Base-by-base conservation (phyloP, 2,888 invertebrate genomes). In the Cephonodes hylas region DNA sequence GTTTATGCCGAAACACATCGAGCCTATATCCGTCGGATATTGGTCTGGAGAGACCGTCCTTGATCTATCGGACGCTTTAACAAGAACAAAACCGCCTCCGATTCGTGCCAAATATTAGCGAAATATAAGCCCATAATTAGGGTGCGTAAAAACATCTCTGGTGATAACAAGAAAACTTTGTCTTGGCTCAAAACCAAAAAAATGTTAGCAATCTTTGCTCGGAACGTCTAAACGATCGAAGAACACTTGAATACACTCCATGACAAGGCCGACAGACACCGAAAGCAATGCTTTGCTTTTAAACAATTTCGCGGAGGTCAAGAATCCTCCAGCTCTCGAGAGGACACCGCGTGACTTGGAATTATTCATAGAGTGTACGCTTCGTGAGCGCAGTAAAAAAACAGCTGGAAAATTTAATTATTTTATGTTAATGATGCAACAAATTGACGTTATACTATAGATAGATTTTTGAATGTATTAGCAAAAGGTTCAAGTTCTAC, bases 21-120 rank as follows among this genome's bases (percentile, higher is more conserved):
- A 69, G 66, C 69, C 70, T 73, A 75, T 74, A 78, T 75, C 77
- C 73, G 73, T 68, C 79, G 81, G 82, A 84, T 86, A 85, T 86
- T 80, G 79, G 79, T 73, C 74, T 65, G 71, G 70, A 57, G 64
- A 70, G 68, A 64, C 65, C 42, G 58, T 59, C 63, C 59, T 42
- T 27, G 53, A 20, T 57, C 62, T 56, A 44, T 45, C 18, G 27
- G 38, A 42, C 42, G 58, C 27, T 62, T 45, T 18, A 38, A 38
- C 38, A 18, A 22, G 20, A 6, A 8, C 38, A 8, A 38, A n/a
- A 48, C 38, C 38, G 10, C 8, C 46, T 2, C 60, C 4, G 38
- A 10, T 38, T 13, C 34, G 22, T 4, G 34, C 38, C 34, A 59
- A 44, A 23, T 46, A 34, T 22, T 34, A 25, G 38, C 18, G 18